Base-by-base conservation (phyloP, 2,797 vertebrate genomes). In the Phylloscopus collybita region DNA sequence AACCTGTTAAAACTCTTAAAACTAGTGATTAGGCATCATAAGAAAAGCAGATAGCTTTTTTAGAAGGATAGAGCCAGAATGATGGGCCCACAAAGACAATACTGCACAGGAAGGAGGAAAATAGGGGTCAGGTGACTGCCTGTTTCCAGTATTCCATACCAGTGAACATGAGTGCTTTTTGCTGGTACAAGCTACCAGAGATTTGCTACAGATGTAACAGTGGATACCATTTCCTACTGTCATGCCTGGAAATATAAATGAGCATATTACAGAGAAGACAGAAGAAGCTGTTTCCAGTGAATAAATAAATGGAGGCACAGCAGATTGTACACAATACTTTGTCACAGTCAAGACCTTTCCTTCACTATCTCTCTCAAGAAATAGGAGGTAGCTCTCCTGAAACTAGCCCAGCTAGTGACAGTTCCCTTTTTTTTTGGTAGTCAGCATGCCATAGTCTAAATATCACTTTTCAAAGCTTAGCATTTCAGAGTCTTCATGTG, bases 21-120 rank as follows among this genome's bases (percentile, higher is more conserved):
- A 50, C 21, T n/a, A 36, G 17, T 57, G 36, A 29, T 11, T 0
- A 0, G 10, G 10, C 22, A 20, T 72, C 13, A 34, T 32, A 22
- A 38, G 14, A 34, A 75, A 88, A 79, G n/a, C 27, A 81, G 16
- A 3, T 45, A 42, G 42, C 13, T 56, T n/a, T 88, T 90, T 57
- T 71, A 47, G 74, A 82, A 84, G 45, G 20, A 30, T 30, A 7
- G 9, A 13, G 5, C 9, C 7, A 22, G 26, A 79, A 82, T 62
- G 67, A 25, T 60, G 29, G 21, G 8, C 5, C 7, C 13, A 38
- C 32, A 89, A 42, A 73, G 32, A 64, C 4, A 17, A 3, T 34
- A 51, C 5, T 61, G 29, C 20, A n/a, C 23, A 57, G 49, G 10
- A 76, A 66, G 40, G 25, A 57, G 38, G 34, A 60, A 62, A 69